phyloP scores from a whole-genome alignment of 92 coral and sea anemone genomes.

The Bergia puertoricense region DNA sequence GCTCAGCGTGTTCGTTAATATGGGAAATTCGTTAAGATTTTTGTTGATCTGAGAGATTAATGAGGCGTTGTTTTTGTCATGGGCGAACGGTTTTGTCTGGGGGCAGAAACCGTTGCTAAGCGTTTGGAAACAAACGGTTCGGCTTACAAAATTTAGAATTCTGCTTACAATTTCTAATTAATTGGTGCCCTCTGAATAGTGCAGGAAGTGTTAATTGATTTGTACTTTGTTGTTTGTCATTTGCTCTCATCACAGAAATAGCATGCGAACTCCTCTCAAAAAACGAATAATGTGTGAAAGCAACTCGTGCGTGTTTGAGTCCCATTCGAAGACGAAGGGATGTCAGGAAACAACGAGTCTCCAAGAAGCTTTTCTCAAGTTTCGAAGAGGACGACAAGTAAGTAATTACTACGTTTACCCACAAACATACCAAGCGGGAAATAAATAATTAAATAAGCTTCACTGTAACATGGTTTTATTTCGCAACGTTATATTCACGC shows the following conservation, averaged over 20 bases:
- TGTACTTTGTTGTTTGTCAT: not conserved
- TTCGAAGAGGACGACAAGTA: constrained; percentile 90
- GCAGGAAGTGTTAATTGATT: constrained; percentile 11
- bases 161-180: not conserved
- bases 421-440: too few relatives aligned
- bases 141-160: not conserved
- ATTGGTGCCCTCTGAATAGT: not conserved
- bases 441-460: too few relatives aligned
- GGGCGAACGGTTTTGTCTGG: constrained; percentile 17
- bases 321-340: constrained; percentile 35
- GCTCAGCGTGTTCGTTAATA: not conserved
- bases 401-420: not conserved
- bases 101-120: constrained; percentile 38
- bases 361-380: constrained; percentile 90
- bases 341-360: constrained; percentile 52
- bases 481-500: too few relatives aligned
- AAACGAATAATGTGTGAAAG: constrained; percentile 34
- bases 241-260: constrained; percentile 1
- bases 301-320: constrained; percentile 48
- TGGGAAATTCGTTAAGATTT: not conserved
- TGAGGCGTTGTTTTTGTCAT: constrained; percentile 9
- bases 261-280: constrained; percentile 27
- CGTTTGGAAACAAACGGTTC: constrained; percentile 52
- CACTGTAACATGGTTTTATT: too few relatives aligned
- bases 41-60: not conserved